Evolutionary conservation across 2,888 invertebrate genomes (phyloP).

Genomic region (Drosophila prostipennis): DNA sequence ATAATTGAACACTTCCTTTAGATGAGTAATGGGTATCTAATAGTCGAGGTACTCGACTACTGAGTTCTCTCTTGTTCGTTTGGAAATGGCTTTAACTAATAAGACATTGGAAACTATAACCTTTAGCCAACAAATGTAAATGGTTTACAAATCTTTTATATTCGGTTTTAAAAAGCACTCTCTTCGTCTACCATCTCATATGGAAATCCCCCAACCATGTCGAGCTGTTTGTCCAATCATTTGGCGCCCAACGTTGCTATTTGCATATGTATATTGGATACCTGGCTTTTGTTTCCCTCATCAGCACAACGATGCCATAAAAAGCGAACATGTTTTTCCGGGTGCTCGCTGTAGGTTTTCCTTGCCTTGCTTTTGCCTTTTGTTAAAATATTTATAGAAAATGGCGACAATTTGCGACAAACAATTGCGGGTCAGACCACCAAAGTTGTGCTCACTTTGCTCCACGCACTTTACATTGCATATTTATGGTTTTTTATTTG

Average conservation of each 20-base stretch:
- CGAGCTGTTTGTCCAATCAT: conserved; percentile 35
- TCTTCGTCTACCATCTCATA: not conserved
- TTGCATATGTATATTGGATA: conserved; percentile 33
- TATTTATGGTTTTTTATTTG: conserved; percentile 67
- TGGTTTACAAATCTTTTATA: not conserved
- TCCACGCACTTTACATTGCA: conserved; percentile 51
- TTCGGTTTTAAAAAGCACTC: not conserved
- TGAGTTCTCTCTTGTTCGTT: not conserved
- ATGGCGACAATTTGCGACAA: conserved; percentile 53
- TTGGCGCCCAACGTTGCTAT: conserved; percentile 17
- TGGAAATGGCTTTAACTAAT: too few species aligned
- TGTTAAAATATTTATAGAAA: conserved; percentile 69
- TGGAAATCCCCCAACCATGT: conserved; percentile 8
- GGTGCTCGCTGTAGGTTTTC: conserved; percentile 29
- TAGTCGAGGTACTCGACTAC: too few species aligned
- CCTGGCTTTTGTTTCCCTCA: conserved; percentile 29
- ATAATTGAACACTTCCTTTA: too few species aligned
- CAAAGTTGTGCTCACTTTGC: conserved; percentile 19
- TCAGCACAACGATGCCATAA: conserved; percentile 45
- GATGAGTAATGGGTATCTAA: too few species aligned
- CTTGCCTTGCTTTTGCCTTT: conserved; percentile 24
- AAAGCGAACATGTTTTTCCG: conserved; percentile 37
- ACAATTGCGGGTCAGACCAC: conserved; percentile 47
- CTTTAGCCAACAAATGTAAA: not conserved
- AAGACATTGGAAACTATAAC: too few species aligned